Conservation (phyloP, 2,797 vertebrate species). For the Alouatta caraya region DNA sequence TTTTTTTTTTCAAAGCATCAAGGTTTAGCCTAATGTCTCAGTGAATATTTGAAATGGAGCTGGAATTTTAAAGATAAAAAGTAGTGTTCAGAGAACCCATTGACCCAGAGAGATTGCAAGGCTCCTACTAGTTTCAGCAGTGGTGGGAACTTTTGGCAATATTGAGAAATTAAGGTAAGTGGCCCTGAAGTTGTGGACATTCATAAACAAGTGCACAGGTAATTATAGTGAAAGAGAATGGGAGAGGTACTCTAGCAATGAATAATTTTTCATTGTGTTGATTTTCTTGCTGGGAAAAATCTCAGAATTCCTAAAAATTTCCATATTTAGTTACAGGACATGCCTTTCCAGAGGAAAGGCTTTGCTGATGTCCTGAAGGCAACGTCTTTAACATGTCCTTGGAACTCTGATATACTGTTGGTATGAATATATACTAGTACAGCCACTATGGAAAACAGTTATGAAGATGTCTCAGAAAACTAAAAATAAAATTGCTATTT, state of each 20-base stretch:
- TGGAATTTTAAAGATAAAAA: background rate
- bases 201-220: background rate
- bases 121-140: background rate
- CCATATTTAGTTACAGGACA: background rate
- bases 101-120: background rate
- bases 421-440: background rate
- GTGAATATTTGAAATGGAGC: slow-evolving; percentile 39
- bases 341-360: background rate
- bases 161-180: background rate
- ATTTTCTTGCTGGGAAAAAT: background rate
- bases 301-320: background rate
- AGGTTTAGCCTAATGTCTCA: slow-evolving; percentile 30
- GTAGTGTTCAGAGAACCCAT: background rate
- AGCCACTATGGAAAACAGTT: background rate
- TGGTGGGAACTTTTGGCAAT: background rate
- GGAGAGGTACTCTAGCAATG: background rate
- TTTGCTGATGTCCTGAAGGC: background rate
- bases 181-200: background rate
- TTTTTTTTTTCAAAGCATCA: slow-evolving; percentile 11
- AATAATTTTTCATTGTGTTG: background rate
- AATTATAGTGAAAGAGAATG: background rate
- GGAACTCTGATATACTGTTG: background rate
- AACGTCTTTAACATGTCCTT: background rate
- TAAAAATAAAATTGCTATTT: background rate
- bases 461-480: background rate